Evolutionary conservation across 2,888 invertebrate species (phyloP).

Genomic region (Lepetodrilus schrolli): DNA sequence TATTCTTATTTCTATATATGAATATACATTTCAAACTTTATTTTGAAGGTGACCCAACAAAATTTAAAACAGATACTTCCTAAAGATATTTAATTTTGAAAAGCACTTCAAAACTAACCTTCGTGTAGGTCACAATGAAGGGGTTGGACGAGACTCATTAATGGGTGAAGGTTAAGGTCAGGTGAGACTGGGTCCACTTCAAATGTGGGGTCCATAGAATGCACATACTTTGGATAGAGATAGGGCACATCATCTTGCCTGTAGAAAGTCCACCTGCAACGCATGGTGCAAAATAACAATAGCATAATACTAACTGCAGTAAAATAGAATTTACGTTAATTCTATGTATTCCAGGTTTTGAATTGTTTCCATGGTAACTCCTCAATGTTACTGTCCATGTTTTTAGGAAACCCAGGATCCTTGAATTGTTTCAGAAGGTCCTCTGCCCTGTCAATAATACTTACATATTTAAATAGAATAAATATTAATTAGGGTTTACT

Average conservation of each 20-base stretch:
- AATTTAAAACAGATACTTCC: no score
- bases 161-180: conserved; percentile 55
- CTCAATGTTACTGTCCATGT: conserved; percentile 42
- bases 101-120: conserved; percentile 44
- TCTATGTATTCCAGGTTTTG: conserved; percentile 42
- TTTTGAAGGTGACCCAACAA: no score
- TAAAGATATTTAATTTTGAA: neutral
- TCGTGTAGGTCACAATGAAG: conserved; percentile 60
- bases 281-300: no score
- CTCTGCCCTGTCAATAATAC: no score
- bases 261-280: conserved; percentile 69
- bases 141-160: conserved; percentile 58
- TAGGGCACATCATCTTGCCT: conserved; percentile 50
- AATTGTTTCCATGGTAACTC: conserved; percentile 50
- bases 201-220: conserved; percentile 67
- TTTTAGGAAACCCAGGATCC: conserved; percentile 41
- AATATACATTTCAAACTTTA: no score
- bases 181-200: conserved; percentile 54
- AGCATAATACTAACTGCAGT: conserved; percentile 36
- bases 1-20: no score
- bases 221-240: conserved; percentile 61
- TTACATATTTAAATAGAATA: no score
- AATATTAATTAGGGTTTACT: no score
- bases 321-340: conserved; percentile 40
- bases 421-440: conserved; percentile 55